phyloP scores from a whole-genome alignment of 2,113 vertebrate genomes.

The Engraulis encrasicolus region DNA sequence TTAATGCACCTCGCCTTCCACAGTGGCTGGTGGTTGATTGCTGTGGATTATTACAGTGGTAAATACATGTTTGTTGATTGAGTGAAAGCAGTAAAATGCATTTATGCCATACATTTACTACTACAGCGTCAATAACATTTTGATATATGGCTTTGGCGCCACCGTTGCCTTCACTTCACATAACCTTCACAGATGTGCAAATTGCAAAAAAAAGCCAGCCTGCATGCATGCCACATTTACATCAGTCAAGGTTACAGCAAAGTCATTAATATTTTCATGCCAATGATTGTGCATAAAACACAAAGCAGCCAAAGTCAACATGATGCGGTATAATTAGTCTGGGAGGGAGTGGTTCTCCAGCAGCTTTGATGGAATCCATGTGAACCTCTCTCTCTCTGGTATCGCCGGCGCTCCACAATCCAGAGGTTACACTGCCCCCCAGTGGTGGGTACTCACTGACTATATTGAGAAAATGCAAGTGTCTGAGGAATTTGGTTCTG shows the following conservation, averaged over 20 bases:
- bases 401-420: background rate
- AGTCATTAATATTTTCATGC: background rate
- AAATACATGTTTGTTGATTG: background rate
- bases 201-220: too few relatives aligned
- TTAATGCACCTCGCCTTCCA: background rate
- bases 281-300: background rate
- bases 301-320: background rate
- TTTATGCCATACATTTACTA: background rate
- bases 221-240: background rate
- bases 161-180: background rate
- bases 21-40: background rate
- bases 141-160: background rate
- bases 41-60: background rate
- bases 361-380: background rate
- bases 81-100: background rate
- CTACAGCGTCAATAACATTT: background rate
- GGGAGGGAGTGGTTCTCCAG: constrained; percentile 9
- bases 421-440: constrained; percentile 1
- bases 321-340: background rate
- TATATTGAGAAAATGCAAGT: background rate
- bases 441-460: background rate
- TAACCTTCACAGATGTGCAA: background rate
- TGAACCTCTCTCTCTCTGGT: background rate
- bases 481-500: background rate
- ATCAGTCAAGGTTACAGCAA: background rate